Conservation (phyloP, 2,113 vertebrate genomes). For the Chaetops frenatus region DNA sequence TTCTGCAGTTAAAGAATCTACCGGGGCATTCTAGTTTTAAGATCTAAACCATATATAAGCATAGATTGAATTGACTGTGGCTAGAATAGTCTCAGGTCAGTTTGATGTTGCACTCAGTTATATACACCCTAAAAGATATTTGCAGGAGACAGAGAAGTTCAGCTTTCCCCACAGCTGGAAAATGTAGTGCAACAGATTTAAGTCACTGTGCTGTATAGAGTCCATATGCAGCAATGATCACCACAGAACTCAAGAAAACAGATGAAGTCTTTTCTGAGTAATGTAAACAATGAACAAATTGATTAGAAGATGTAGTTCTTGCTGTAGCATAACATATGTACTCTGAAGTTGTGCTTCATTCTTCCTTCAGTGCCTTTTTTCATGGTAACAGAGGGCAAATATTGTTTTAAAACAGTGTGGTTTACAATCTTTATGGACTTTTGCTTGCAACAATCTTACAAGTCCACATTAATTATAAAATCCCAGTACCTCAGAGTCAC, state of each 20-base stretch:
- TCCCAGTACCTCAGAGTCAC: background rate
- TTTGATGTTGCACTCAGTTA: background rate
- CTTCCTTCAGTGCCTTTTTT: background rate
- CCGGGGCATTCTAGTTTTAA: background rate
- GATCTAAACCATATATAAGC: background rate
- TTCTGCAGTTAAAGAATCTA: background rate
- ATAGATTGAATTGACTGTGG: background rate
- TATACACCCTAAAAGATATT: background rate
- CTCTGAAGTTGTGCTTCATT: background rate
- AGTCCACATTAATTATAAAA: background rate
- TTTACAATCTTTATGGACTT: background rate
- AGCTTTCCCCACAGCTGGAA: background rate
- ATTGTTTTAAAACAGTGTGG: background rate
- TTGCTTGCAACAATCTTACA: background rate
- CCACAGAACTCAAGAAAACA: background rate
- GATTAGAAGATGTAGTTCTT: background rate
- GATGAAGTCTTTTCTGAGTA: background rate
- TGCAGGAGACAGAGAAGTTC: background rate
- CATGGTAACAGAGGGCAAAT: background rate
- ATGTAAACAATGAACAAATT: fast-evolving
- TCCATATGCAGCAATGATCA: background rate
- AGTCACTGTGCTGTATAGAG: background rate
- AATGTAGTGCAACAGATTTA: background rate
- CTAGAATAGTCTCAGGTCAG: background rate
- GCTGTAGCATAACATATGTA: fast-evolving